Evolutionary conservation across 2,888 invertebrate genomes (phyloP), one percentile per base, ranked within the genome.

Genomic region (Drosophila crucigera): DNA sequence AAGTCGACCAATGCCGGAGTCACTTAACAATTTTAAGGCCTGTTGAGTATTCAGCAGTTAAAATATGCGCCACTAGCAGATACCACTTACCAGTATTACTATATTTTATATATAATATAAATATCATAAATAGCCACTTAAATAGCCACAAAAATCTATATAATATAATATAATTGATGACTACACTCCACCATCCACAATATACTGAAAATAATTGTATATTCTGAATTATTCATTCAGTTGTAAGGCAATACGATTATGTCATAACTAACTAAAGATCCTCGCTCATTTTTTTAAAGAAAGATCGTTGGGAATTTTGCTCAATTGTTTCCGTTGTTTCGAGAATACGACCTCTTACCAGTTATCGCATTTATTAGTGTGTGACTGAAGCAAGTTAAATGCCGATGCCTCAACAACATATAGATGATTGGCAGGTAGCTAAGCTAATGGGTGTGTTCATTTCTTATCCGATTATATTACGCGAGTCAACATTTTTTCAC

Each of bases 401-500:
- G 58, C 60, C 28, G 3, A 3, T 39, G 19, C 19, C 37, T 59
- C 33, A 35, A 22, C n/a, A n/a, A 39, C 22, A 37, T 37, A 37
- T 14, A 47, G 56, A 69, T 53, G 54, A 70, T 62, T 56, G 56
- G 4, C n/a, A n/a, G 9, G 25, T 19, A 35, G 69, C 47, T 62
- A 63, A 60, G 76, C 59, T 76, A 56, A 49, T 63, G 41, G 63
- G 9, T 50, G 37, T 43, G 22, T 16, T 16, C n/a, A 10, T 14
- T 11, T 55, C n/a, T 43, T 11, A 30, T 35, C 35, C 49, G 67
- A 73, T 78, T 67, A 73, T 73, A 61, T 76, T 64, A 61, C 35
- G 67, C 14, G 39, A 19, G 22, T 14, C 9, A 53, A 52, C n/a
- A 56, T 28, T 43, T 56, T 22, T 60, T 14, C 39, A 31, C 11